These are phyloP conservation scores for Rhingia campestris DNA, from an alignment of 2,888 invertebrate genomes.

Conservation along the genomic window DNA sequence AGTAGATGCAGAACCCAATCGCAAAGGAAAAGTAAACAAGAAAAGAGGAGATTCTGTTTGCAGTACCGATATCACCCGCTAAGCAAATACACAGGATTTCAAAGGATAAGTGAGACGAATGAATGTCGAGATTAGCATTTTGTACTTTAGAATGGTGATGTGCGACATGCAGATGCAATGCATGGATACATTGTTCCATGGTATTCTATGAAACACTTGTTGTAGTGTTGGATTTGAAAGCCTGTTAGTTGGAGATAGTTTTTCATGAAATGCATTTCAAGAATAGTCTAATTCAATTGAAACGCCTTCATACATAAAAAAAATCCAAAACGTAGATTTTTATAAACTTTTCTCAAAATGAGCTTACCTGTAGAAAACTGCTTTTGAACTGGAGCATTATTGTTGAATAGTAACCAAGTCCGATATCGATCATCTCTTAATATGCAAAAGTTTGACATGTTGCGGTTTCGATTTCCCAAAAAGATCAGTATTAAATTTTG, in stretches of 20 bases:
- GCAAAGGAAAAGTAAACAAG: constrained; percentile 54
- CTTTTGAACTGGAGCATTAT: too few relatives aligned
- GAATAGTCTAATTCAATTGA: not conserved
- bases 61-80: constrained; percentile 54
- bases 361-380: too few relatives aligned
- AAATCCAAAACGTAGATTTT: too few relatives aligned
- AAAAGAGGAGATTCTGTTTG: constrained; percentile 58
- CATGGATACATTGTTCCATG: not conserved
- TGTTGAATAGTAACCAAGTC: too few relatives aligned
- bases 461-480: too few relatives aligned
- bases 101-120: constrained; percentile 55
- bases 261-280: not conserved
- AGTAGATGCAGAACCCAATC: constrained; percentile 32
- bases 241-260: not conserved
- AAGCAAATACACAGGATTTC: constrained; percentile 55
- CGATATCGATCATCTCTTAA: too few relatives aligned
- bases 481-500: too few relatives aligned
- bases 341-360: too few relatives aligned
- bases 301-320: too few relatives aligned
- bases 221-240: constrained; percentile 42
- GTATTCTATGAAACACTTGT: constrained; percentile 41
- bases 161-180: not conserved
- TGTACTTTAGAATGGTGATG: constrained; percentile 27
- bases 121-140: constrained; percentile 55
- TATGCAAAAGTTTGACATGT: too few relatives aligned